Base-by-base conservation (phyloP, 1,140 invertebrate genomes). In the Steinernema feltiae region DNA sequence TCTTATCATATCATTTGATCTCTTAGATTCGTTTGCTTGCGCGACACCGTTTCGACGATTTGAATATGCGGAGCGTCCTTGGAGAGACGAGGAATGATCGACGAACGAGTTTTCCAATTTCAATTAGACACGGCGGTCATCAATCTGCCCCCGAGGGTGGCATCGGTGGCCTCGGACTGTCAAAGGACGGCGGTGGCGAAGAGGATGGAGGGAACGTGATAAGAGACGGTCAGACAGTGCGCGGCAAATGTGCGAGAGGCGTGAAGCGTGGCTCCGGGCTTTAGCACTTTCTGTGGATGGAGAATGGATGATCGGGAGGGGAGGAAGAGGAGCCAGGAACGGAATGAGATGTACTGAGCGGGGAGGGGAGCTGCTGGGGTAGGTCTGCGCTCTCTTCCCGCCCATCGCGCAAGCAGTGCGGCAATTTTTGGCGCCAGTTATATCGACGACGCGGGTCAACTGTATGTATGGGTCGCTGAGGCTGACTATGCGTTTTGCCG, bases 1-100 rank as follows among this genome's bases (percentile, higher is more conserved):
- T 63, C 53, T 63, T 63, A 63, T 63, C 53, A 63, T 63, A 63
- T 63, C 53, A 63, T 12, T 63, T 27, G 53, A 63, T 63, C 53
- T 63, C 53, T 63, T 63, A 63, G 53, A 27, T 17, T 63, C 24
- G 53, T 27, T n/a, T 3, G 53, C 12, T 41, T 41, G 35, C 35
- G 35, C 7, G 7, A 7, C 35, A 18, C 35, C 35, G 18, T 7
- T 7, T 41, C 24, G 12, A 21, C 12, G 24, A 63, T 63, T 63
- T 63, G 53, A 63, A 63, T 63, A 63, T 63, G 53, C 53, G 53
- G 3, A 3, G 24, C 24, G 53, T 7, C 53, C 53, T 63, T 63
- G 53, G 53, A 63, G 53, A 21, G 12, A 27, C 15, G 53, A 7
- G 53, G 7, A 41, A 41, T n/a, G n/a, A n/a, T n/a, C n/a, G n/a